These are phyloP conservation scores for Alligator mississippiensis DNA, from an alignment of 2,113 vertebrate genomes.

Conservation along the genomic window DNA sequence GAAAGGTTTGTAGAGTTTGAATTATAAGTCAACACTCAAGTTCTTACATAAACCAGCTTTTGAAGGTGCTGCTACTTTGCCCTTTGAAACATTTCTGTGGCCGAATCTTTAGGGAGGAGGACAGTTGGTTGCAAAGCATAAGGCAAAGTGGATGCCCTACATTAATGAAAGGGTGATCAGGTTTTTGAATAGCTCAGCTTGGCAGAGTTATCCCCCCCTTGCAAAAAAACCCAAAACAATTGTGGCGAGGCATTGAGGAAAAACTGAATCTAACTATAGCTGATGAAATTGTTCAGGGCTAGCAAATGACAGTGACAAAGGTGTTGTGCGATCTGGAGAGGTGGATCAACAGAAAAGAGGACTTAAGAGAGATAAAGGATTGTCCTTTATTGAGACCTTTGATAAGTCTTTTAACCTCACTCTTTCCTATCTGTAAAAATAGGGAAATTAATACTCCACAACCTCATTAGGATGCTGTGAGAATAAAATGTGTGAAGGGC, in stretches of 20 bases:
- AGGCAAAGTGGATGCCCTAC: neutral
- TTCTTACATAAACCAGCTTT: conserved; percentile 39
- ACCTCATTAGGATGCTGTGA: neutral
- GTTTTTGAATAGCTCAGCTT: neutral
- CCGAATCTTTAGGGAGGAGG: conserved; percentile 7
- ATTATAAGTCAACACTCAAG: conserved; percentile 65
- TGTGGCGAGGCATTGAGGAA: neutral
- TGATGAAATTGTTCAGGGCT: neutral
- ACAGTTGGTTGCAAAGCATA: conserved; percentile 38
- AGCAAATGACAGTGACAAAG: neutral
- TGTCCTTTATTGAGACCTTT: neutral
- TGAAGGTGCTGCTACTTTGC: conserved; percentile 47
- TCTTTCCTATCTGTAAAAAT: neutral
- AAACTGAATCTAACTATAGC: neutral
- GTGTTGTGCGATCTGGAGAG: neutral
- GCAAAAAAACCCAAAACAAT: neutral
- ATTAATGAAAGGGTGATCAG: neutral
- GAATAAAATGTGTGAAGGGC: neutral
- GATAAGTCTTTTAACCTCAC: neutral
- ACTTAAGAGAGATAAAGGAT: neutral
- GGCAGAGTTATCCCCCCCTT: neutral
- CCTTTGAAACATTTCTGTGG: conserved; percentile 46
- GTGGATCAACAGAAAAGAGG: neutral
- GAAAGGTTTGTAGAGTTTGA: conserved; percentile 46
- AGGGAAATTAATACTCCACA: neutral